Base-by-base conservation (phyloP, 2,888 invertebrate genomes). In the Orthosia cruda region DNA sequence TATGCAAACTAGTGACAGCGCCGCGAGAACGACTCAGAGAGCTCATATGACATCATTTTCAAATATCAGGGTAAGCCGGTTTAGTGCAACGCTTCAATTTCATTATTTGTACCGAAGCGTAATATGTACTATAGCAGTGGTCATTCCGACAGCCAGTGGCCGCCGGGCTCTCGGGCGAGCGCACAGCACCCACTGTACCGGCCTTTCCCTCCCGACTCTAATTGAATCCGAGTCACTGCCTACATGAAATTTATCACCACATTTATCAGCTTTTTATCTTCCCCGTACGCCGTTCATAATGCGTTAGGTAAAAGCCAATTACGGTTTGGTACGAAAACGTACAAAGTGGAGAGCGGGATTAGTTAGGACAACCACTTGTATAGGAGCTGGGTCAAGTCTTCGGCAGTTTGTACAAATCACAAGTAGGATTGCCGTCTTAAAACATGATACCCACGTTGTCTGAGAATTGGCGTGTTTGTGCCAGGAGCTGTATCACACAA, bases 181-280 rank as follows among this genome's bases (percentile, higher is more conserved):
- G 80, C 75, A 77, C 81, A 81, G 68, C 84, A n/a, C 74, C 75
- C 74, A 40, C 74, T 45, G 59, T 49, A 85, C 85, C 84, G 79
- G 77, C 87, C 80, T 88, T 87, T 84, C 81, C 86, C 82, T 78
- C 86, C 77, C 74, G 61, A 86, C 88, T 89, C 91, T 91, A 92
- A 92, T 91, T 92, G 91, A 92, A 92, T 92, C 89, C 88, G 89
- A 90, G 89, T 90, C 89, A 87, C 88, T 89, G 88, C 90, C 87
- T 90, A 89, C 90, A 87, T 88, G 86, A 90, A 92, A 91, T 91
- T 91, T 91, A 91, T 91, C 89, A 88, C 92, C 90, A 83, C 90
- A 91, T 92, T 91, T 91, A 91, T 90, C 91, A 89, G 91, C 88
- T 89, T 91, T 91, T 91, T 91, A 91, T 91, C 91, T 90, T 84